These are phyloP conservation scores for Opisthograptis luteolata DNA, from an alignment of 2,888 invertebrate species.

Conservation along the genomic window DNA sequence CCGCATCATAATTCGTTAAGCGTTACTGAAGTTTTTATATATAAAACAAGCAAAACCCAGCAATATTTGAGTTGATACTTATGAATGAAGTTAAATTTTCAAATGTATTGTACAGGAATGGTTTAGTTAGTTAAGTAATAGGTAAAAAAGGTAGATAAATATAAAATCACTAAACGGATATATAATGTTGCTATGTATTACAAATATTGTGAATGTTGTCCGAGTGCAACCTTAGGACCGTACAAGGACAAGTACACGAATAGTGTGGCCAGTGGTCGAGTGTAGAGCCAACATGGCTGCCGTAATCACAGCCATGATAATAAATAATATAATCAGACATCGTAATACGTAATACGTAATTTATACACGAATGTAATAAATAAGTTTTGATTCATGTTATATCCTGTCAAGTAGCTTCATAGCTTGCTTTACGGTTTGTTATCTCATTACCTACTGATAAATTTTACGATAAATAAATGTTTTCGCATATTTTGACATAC, in stretches of 20 bases:
- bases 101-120: no score
- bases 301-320: conserved; percentile 1
- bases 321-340: not conserved
- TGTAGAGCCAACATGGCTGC: conserved; percentile 2
- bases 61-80: no score
- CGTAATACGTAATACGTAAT: not conserved
- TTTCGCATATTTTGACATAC: no score
- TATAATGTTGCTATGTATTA: conserved; percentile 35
- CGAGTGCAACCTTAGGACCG: conserved; percentile 52
- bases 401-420: conserved; percentile 1
- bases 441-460: not conserved
- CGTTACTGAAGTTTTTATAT: no score
- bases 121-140: no score
- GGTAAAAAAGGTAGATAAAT: not conserved
- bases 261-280: conserved; percentile 1
- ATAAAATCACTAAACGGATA: conserved; percentile 40
- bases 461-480: not conserved
- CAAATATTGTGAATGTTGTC: conserved; percentile 61
- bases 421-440: conserved; percentile 2
- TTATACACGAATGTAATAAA: not conserved
- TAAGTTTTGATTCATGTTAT: not conserved
- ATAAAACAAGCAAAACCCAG: no score
- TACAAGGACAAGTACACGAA: conserved; percentile 51
- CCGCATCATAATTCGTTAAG: no score
- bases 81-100: no score